Evolutionary conservation across 1,140 invertebrate species (phyloP).

Genomic region (Hycleus phaleratus): DNA sequence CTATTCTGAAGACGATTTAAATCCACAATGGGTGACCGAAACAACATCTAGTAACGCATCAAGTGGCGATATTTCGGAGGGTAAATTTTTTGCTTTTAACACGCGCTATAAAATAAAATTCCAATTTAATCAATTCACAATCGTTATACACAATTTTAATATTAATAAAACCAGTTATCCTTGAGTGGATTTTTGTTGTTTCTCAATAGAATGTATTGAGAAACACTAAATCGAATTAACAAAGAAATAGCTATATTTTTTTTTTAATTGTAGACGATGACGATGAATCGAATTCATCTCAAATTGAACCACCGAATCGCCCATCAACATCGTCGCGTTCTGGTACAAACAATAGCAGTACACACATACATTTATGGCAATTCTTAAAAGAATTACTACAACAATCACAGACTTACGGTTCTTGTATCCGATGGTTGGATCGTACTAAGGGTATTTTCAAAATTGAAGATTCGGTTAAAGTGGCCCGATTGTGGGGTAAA

Average conservation of each 20-base stretch:
- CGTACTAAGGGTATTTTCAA: conserved; percentile 93
- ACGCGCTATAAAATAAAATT: neutral
- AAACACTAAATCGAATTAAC: no score
- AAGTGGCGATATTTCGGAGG: conserved; percentile 52
- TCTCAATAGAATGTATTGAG: no score
- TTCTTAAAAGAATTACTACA: conserved; percentile 94
- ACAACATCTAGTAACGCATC: conserved; percentile 37
- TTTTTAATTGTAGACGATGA: conserved; percentile 47
- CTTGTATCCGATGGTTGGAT: conserved; percentile 95
- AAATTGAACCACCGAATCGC: conserved; percentile 26
- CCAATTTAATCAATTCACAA: neutral
- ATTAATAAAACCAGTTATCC: neutral
- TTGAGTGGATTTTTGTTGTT: neutral
- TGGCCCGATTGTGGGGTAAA: conserved; percentile 92
- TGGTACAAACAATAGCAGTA: conserved; percentile 19
- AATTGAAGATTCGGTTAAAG: conserved; percentile 95
- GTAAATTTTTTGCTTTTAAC: conserved; percentile 35
- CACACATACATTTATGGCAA: conserved; percentile 98
- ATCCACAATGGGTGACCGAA: conserved; percentile 35
- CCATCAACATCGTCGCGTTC: conserved; percentile 29
- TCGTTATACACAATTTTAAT: neutral
- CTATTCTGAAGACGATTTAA: conserved; percentile 43
- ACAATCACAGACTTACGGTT: conserved; percentile 76
- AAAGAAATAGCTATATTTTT: neutral
- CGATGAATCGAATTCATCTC: conserved; percentile 39